phyloP scores from a whole-genome alignment of 2,888 invertebrate species.

The Philhelius pedissequus region DNA sequence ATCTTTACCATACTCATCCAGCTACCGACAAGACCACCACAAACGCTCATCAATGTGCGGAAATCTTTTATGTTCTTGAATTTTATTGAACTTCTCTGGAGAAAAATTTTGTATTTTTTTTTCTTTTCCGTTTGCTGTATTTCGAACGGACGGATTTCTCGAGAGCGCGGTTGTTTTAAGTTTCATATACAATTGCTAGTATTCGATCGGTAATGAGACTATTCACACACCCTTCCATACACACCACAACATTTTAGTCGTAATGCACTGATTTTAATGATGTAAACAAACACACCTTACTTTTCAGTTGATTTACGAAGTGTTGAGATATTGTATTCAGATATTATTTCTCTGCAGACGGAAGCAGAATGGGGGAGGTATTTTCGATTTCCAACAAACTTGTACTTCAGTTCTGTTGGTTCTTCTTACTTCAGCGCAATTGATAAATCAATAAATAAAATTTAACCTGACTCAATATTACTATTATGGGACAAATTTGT shows the following conservation, averaged over 20 bases:
- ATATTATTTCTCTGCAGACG: slow-evolving; percentile 1
- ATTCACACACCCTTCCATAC: neutral
- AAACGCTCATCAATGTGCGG: neutral
- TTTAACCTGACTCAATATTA: too few species aligned
- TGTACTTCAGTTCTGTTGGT: too few species aligned
- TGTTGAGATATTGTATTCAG: slow-evolving; percentile 14
- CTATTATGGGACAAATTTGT: too few species aligned
- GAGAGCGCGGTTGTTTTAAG: neutral
- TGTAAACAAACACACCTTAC: slow-evolving; percentile 35
- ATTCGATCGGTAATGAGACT: slow-evolving; percentile 28
- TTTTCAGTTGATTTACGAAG: slow-evolving; percentile 12
- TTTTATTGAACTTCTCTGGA: slow-evolving; percentile 46
- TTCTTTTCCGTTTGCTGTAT: slow-evolving; percentile 12
- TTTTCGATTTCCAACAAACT: too few species aligned
- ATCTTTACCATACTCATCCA: neutral
- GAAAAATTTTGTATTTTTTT: slow-evolving; percentile 2
- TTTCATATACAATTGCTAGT: slow-evolving; percentile 19
- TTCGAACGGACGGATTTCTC: too few species aligned
- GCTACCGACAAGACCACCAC: neutral
- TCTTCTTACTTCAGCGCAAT: too few species aligned
- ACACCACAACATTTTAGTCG: neutral
- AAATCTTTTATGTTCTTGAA: slow-evolving; percentile 23
- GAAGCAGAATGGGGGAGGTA: neutral
- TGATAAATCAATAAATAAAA: too few species aligned
- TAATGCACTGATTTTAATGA: slow-evolving; percentile 38